Base-by-base conservation (phyloP, 2,113 vertebrate genomes). In the Poicephalus gulielmi region DNA sequence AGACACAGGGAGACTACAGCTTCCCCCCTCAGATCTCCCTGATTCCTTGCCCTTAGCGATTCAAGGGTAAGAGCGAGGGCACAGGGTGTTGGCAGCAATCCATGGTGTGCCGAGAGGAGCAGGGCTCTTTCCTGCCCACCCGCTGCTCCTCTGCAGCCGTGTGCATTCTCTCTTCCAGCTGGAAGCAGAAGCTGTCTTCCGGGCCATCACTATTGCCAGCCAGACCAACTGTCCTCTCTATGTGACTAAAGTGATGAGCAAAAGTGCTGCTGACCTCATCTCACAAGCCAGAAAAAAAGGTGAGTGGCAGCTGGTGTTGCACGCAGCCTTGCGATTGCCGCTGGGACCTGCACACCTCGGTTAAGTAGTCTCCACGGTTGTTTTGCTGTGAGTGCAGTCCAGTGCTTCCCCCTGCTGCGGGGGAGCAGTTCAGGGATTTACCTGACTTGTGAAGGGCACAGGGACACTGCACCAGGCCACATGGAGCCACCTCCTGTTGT, bases 211-310 rank as follows among this genome's bases (percentile, higher is more conserved):
- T 95, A 99, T 99, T 62, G 99, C 99, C 95, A 99, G 99, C 98
- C 99, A 99, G 94, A 99, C 99, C 98, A 99, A 99, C 98, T 99
- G 99, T 89, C 99, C 99, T 22, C 99, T 99, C 59, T 99, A 99
- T 3, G 97, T 99, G 94, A 99, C 99, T 41, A 99, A 99, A 90
- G 99, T 99, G 97, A 99, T 99, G 99, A 99, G 99, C 98, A 99
- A 99, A 98, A 99, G 99, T 0, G 99, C 99, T 5, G 99, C 99
- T 44, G 99, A 99, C 96, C 98, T 99, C 98, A 99, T 99, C 97
- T 99, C 99, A 1, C 99, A 99, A 98, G 99, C 99, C 95, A 98
- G 99, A 92, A 99, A 99, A 96, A 99, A 99, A 98, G 99, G 99
- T 99, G 90, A 95, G 95, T 46, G 60, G 46, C 39, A 77, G 50